Percentiles rank a stretch among this genome's conserved stretches.
These are phyloP conservation scores for Zenarchopterus dispar DNA, from an alignment of 2,797 vertebrate genomes.

Conservation along the genomic window DNA sequence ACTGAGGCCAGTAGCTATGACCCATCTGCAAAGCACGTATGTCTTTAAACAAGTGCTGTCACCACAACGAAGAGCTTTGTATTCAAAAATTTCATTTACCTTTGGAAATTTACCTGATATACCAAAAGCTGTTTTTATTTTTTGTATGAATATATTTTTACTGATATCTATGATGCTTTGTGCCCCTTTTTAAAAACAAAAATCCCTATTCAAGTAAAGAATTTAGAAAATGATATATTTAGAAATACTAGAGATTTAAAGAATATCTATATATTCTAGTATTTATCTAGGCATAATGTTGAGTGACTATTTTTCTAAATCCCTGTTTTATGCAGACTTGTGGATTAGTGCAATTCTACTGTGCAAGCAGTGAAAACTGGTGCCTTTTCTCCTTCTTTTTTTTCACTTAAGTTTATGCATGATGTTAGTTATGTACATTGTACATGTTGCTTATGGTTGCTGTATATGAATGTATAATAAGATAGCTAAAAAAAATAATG, in stretches of 20 bases:
- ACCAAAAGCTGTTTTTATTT: constrained; percentile 15
- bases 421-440: constrained; percentile 8
- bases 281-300: background rate
- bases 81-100: background rate
- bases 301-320: constrained; percentile 21
- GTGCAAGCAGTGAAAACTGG: constrained; percentile 17
- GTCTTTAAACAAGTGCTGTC: background rate
- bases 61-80: background rate
- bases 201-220: background rate
- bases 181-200: background rate
- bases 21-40: background rate
- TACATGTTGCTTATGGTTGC: constrained; percentile 12
- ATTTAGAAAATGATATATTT: background rate
- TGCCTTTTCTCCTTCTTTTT: constrained; percentile 42
- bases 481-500: background rate
- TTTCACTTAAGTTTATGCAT: constrained; percentile 10
- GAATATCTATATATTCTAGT: background rate
- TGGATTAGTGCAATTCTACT: background rate
- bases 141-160: background rate
- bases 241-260: background rate
- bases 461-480: constrained; percentile 31
- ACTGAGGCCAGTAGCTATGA: too few species aligned
- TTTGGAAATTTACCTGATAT: background rate
- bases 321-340: constrained; percentile 33
- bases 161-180: background rate